A percentile compares a stretch with the other conserved stretches of the same genome.
Conservation (phyloP, 2,113 vertebrate genomes). For the Alouatta palliata region DNA sequence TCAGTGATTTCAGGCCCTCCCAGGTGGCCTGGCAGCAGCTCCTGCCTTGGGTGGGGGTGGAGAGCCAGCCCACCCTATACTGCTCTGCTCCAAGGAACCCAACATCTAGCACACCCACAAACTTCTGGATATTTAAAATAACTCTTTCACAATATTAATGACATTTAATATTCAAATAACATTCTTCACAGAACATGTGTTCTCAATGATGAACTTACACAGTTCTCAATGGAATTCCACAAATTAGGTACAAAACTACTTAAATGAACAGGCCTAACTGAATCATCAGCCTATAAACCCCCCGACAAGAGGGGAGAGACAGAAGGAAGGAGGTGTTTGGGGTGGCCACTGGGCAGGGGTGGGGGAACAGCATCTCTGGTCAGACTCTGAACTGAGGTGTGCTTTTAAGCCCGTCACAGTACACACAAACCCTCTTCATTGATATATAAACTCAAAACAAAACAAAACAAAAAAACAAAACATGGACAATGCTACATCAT, state of each 20-base stretch:
- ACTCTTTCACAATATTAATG: neutral
- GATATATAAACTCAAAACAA: neutral
- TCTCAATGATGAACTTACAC: neutral
- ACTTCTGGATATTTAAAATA: neutral
- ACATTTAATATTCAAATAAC: neutral
- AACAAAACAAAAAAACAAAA: neutral
- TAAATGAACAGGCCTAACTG: neutral
- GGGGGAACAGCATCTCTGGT: neutral
- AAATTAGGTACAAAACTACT: neutral
- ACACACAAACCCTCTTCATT: neutral
- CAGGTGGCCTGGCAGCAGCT: neutral
- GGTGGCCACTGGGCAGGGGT: neutral
- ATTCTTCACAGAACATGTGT: neutral
- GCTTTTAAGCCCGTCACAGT: neutral
- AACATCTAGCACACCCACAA: neutral
- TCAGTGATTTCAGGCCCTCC: neutral
- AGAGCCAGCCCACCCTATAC: neutral
- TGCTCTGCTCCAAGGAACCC: neutral
- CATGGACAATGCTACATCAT: neutral
- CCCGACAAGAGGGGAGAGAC: neutral
- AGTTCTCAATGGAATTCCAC: neutral
- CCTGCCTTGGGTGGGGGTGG: neutral
- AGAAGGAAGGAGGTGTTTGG: neutral
- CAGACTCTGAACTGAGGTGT: neutral
- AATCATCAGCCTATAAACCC: neutral